Base-by-base conservation (phyloP, 2,113 vertebrate species). In the Mirza zaza region DNA sequence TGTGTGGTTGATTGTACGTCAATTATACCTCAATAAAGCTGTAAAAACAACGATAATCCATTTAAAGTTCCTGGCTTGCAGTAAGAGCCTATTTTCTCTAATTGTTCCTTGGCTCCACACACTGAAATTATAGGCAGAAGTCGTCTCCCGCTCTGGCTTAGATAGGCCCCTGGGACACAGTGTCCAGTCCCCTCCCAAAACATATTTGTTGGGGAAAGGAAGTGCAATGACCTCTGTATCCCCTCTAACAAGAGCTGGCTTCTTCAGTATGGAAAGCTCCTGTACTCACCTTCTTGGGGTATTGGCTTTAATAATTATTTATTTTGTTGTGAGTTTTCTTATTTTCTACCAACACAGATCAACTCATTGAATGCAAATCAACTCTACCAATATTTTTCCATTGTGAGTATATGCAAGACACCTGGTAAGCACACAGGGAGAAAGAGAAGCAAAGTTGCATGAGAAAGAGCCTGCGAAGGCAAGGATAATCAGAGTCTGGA, bases 41-140 rank as follows among this genome's bases (percentile, higher is more conserved):
- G 50, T 81, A 39, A 59, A 96, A 80, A 92, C 84, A 95, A 87
- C 90, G 85, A 84, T 80, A 94, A 95, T 96, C 23, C 42, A 55
- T 65, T 79, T 95, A 90, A 92, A 80, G 36, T 90, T 93, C 71
- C 25, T 97, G 90, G 80, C 70, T 96, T 94, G 32, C 77, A 82
- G 71, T 25, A 81, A 93, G 48, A 75, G 42, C 68, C 63, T 83
- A 32, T 76, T 87, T 97, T 86, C 87, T 96, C 50, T 87, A 83
- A 92, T 94, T 79, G 85, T 3, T 42, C 55, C n/a, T 75, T 97
- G 92, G 75, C 55, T 95, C 67, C 70, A 84, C 13, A 83, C 7
- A 1, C 84, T 91, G 84, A 83, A 92, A 90, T 90, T 90, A 57
- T 5, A 91, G 67, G 84, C 14, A 45, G 75, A 61, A 92, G 55